Percentiles rank a stretch among this genome's conserved stretches.
Conservation (phyloP, 2,113 vertebrate species). For the Dendropsophus ebraccatus region DNA sequence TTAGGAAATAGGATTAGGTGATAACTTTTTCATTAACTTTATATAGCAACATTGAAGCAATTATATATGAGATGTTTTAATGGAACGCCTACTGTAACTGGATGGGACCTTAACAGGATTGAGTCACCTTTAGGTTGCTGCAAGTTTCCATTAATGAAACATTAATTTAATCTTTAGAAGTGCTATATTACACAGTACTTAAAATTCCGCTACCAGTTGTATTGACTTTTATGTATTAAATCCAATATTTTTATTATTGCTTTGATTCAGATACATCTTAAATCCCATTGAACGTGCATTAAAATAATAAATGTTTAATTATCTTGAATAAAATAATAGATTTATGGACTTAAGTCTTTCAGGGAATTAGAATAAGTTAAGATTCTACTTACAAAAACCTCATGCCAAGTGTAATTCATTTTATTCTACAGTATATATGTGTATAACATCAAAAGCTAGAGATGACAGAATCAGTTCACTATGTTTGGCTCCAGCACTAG, state of each 20-base stretch:
- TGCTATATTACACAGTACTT: neutral
- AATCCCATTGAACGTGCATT: neutral
- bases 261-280: neutral
- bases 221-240: neutral
- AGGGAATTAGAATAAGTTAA: no score
- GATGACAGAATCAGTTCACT: no score
- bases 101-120: neutral
- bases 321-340: no score
- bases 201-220: neutral
- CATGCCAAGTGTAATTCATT: no score
- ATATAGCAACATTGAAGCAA: neutral
- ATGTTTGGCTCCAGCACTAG: no score
- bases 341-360: no score
- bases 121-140: neutral
- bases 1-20: neutral
- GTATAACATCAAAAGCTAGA: no score
- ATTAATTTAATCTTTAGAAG: conserved; percentile 8
- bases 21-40: conserved; percentile 1
- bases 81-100: neutral
- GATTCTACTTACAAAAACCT: no score
- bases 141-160: neutral
- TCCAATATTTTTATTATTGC: neutral
- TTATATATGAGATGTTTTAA: neutral
- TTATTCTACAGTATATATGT: no score
- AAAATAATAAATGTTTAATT: neutral